phyloP scores from a whole-genome alignment of 2,888 invertebrate genomes.

The Alentia gelatinosa region DNA sequence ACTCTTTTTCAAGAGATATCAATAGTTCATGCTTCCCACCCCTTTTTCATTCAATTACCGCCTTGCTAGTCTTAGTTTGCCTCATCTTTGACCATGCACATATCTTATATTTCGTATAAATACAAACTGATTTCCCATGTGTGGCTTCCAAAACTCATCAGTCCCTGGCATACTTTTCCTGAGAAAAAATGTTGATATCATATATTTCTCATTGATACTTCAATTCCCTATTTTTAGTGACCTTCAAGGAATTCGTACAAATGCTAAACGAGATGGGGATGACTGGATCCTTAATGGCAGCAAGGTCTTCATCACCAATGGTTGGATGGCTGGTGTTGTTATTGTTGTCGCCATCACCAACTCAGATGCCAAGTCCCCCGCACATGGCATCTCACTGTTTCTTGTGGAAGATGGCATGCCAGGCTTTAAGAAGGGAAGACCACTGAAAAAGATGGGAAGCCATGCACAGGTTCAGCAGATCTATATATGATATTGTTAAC shows the following conservation, averaged over 20 bases:
- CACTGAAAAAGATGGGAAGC: constrained; percentile 81
- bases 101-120: background rate
- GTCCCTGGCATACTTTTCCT: background rate
- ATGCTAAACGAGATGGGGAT: constrained; percentile 80
- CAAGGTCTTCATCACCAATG: constrained; percentile 82
- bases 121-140: background rate
- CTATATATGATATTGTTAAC: too few relatives aligned
- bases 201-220: background rate
- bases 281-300: constrained; percentile 82
- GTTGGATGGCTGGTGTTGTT: constrained; percentile 80
- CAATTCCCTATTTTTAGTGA: constrained; percentile 79
- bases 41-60: too few relatives aligned
- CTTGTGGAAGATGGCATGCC: constrained; percentile 80
- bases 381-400: constrained; percentile 82
- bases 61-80: too few relatives aligned
- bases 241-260: constrained; percentile 81
- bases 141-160: background rate
- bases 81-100: too few relatives aligned
- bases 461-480: constrained; percentile 79
- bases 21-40: too few relatives aligned
- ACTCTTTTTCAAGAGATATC: too few relatives aligned
- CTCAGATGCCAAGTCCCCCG: constrained; percentile 78
- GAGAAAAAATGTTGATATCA: background rate
- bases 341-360: constrained; percentile 81
- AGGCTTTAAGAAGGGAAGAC: constrained; percentile 81